These are phyloP conservation scores for Sebastes kiyomatsui DNA, from an alignment of 2,797 vertebrate genomes.

Conservation along the genomic window DNA sequence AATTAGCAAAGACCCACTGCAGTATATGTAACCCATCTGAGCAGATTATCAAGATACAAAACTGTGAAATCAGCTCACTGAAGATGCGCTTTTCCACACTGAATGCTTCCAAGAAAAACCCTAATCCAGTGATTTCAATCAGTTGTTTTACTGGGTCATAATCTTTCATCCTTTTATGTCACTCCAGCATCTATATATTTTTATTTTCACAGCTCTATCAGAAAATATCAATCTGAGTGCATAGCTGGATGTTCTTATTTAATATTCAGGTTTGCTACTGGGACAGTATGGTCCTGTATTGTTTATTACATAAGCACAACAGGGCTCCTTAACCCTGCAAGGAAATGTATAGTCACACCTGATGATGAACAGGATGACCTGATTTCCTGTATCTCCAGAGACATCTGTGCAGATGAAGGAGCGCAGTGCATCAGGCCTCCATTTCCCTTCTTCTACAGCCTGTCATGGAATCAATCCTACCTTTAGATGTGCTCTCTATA, in stretches of 20 bases:
- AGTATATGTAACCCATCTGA: constrained; percentile 26
- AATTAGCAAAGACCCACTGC: constrained; percentile 27
- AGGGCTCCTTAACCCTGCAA: constrained; percentile 48
- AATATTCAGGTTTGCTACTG: constrained; percentile 12
- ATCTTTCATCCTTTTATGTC: constrained; percentile 17
- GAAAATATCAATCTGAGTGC: neutral
- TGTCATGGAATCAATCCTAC: constrained; percentile 77
- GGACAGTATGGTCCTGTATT: constrained; percentile 7
- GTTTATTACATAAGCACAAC: constrained; percentile 59
- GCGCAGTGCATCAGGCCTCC: constrained; percentile 58
- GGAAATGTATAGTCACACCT: constrained; percentile 69
- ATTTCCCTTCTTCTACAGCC: constrained; percentile 66
- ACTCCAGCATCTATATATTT: constrained; percentile 28
- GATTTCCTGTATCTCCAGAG: constrained; percentile 74
- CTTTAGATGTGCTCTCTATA: constrained; percentile 69
- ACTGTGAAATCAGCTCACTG: constrained; percentile 50
- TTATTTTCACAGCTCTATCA: constrained; percentile 2
- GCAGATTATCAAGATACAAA: constrained; percentile 47
- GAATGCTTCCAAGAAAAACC: constrained; percentile 32
- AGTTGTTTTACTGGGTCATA: neutral
- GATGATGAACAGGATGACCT: constrained; percentile 76
- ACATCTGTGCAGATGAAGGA: constrained; percentile 74
- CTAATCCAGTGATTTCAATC: constrained; percentile 22
- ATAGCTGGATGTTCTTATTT: neutral
- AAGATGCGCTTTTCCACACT: constrained; percentile 12